Evolutionary conservation across 2,888 invertebrate genomes (phyloP).

Genomic region (Crocallis elinguaria): DNA sequence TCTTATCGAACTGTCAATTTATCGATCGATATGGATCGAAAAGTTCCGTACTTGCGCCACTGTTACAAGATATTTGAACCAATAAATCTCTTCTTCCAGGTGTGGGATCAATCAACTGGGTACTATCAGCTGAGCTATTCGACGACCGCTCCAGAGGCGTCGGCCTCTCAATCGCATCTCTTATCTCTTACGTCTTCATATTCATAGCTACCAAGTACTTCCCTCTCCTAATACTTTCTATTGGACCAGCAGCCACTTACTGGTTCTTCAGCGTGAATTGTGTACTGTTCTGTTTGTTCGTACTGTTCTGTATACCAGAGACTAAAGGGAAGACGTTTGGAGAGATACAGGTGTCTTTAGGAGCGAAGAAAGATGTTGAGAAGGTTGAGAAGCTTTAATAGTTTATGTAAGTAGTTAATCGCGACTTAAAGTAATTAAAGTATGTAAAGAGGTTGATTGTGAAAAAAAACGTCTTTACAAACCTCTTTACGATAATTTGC

Average conservation of each 20-base stretch:
- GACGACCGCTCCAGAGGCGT: slow-evolving; percentile 54
- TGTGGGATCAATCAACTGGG: slow-evolving; percentile 58
- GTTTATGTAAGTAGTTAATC: not conserved
- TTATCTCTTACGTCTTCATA: slow-evolving; percentile 34
- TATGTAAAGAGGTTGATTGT: too few species aligned
- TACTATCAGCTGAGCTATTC: slow-evolving; percentile 59
- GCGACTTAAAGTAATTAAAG: too few species aligned
- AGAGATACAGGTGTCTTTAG: slow-evolving; percentile 61
- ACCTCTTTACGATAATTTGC: too few species aligned
- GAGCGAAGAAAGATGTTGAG: slow-evolving; percentile 11
- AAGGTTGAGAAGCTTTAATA: not conserved
- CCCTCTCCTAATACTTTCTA: slow-evolving; percentile 39
- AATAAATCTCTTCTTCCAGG: slow-evolving; percentile 45
- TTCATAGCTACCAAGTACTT: slow-evolving; percentile 60
- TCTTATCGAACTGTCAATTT: too few species aligned
- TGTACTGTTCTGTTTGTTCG: slow-evolving; percentile 43
- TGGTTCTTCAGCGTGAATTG: slow-evolving; percentile 54
- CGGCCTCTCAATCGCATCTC: slow-evolving; percentile 45
- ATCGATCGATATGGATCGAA: not conserved
- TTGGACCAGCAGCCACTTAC: slow-evolving; percentile 57
- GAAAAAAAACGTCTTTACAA: too few species aligned
- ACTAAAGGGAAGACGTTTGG: slow-evolving; percentile 67
- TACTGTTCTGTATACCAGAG: slow-evolving; percentile 60
- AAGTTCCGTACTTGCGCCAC: not conserved
- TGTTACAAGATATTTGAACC: not conserved